Conservation (phyloP, 2,888 invertebrate genomes). For the Trachelus tabidus region DNA sequence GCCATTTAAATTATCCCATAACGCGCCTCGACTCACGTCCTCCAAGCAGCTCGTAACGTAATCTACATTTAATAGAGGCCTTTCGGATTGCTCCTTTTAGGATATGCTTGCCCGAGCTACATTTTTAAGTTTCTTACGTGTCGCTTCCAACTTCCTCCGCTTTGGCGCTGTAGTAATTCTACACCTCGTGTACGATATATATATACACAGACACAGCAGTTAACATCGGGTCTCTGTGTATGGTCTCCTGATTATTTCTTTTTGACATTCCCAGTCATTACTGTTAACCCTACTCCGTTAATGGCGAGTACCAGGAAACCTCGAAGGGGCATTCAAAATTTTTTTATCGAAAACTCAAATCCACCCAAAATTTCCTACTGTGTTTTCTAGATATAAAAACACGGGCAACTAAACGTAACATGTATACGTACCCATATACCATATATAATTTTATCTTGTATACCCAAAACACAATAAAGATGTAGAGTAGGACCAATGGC, state of each 20-base stretch:
- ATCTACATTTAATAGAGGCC: constrained; percentile 24
- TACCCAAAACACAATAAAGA: not conserved
- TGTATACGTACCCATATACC: too few species aligned
- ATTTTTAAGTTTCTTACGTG: not conserved
- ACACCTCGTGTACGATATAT: not conserved
- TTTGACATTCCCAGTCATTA: not conserved
- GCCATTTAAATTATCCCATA: not conserved
- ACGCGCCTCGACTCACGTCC: not conserved
- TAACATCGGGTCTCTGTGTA: not conserved
- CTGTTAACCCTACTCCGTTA: not conserved
- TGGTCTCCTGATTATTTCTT: not conserved
- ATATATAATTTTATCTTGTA: too few species aligned
- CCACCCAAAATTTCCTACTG: not conserved
- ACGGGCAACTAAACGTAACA: not conserved
- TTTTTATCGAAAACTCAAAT: not conserved
- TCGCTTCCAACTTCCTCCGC: not conserved
- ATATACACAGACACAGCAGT: not conserved
- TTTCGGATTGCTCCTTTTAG: constrained; percentile 13
- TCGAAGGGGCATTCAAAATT: not conserved
- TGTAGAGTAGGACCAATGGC: not conserved
- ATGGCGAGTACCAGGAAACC: not conserved
- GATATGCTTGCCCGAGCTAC: not conserved
- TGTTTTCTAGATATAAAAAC: not conserved
- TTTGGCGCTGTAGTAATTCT: not conserved
- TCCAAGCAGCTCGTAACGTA: constrained; percentile 4